Evolutionary conservation across 1,140 invertebrate species (phyloP).

Genomic region (Bradysia coprophila): DNA sequence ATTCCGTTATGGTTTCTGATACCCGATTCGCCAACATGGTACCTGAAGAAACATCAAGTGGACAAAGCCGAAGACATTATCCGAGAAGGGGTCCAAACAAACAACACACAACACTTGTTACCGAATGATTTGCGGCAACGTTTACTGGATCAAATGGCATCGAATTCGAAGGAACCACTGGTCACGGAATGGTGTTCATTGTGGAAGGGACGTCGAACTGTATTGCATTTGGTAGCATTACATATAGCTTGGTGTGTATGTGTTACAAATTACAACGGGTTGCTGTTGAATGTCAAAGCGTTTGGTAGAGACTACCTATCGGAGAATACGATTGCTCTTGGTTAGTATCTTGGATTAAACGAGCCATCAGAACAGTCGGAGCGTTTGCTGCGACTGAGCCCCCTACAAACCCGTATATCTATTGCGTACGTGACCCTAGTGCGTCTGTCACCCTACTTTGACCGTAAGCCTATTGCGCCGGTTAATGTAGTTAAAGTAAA

Average conservation of each 20-base stretch:
- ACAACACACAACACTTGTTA: too few species aligned
- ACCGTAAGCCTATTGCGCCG: too few species aligned
- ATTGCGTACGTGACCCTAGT: too few species aligned
- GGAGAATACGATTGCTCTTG: conserved; percentile 20
- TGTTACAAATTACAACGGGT: conserved; percentile 25
- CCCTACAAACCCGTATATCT: too few species aligned
- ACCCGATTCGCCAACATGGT: conserved; percentile 25
- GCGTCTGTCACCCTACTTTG: too few species aligned
- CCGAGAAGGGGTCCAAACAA: conserved; percentile 14
- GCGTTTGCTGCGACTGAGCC: too few species aligned
- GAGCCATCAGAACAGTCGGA: too few species aligned
- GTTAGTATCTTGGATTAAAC: too few species aligned
- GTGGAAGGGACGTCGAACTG: conserved; percentile 15
- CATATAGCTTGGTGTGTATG: conserved; percentile 19
- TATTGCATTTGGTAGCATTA: conserved; percentile 16
- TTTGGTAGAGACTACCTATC: conserved; percentile 22
- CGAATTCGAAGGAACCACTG: conserved; percentile 6
- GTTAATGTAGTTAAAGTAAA: too few species aligned
- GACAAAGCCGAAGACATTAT: conserved; percentile 21
- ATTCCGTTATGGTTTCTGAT: conserved; percentile 22
- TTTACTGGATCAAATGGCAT: too few species aligned
- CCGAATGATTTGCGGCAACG: too few species aligned
- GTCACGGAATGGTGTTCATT: conserved; percentile 15
- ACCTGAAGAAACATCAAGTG: conserved; percentile 17
- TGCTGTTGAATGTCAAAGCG: conserved; percentile 23